Evolutionary conservation across 2,113 vertebrate genomes (phyloP), one percentile per base, ranked within the genome.

Genomic region (Heterotilapia buettikoferi): DNA sequence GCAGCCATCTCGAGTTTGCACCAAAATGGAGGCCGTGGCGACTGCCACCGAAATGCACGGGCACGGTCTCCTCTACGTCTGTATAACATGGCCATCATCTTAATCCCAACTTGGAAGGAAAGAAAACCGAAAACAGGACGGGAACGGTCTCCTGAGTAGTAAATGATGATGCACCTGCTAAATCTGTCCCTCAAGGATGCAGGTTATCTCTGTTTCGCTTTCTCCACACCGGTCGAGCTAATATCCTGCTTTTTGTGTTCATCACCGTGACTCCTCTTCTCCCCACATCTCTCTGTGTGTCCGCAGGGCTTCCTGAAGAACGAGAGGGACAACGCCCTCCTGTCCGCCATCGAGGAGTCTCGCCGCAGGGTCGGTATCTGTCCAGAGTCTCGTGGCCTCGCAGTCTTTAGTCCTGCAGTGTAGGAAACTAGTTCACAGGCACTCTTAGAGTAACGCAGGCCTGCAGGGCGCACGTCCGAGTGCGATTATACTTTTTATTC

Each of bases 291-390:
- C 52, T 89, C 66, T 82, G 18, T 78, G 73, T 50, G 47, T 89
- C 92, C 93, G 9, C 95, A 99, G 98, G 98, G 98, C 84, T 99
- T 99, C 96, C 92, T 99, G 89, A 99, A 99, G 94, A 99, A 99
- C 93, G 98, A 99, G 94, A 97, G 98, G 92, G 99, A 99, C 93
- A 99, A 99, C 97, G 98, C 98, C 33, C 95, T 99, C 88, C 95
- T 99, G 82, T 98, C 98, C 10, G 98, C 98, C 92, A 99, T 99
- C 57, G 98, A 99, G 91, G 98, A 99, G 93, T 99, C 98, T 21
- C 97, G 98, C 86, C 98, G 97, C 95, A 97, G 98, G 97, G 98
- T 99, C 94, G 97, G 98, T 96, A 86, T 91, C 90, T 80, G 50
- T 36, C 57, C 33, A 21, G 29, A 45, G 14, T 84, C 86, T 91